Evolutionary conservation across 2,888 invertebrate species (phyloP), one percentile per base, ranked within the genome.

Genomic region (Strigamia maritima): DNA sequence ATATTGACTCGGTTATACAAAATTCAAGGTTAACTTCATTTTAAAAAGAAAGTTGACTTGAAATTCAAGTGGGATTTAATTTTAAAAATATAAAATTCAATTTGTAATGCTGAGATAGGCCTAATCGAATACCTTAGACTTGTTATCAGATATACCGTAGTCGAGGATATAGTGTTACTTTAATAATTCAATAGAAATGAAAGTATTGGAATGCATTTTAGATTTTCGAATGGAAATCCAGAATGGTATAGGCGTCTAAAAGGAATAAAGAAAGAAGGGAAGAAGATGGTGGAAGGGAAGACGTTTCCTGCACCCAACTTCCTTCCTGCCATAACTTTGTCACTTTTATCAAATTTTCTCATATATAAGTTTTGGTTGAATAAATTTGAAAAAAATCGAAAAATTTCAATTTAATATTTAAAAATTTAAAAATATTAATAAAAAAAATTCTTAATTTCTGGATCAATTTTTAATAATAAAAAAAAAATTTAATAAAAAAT

Each of bases 21-120:
- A 65, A 19, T 74, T 74, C 74, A 54, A 54, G 54, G 54, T 54
- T 54, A 54, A 19, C 14, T 54, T n/a, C 54, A n/a, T 38, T 38
- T 38, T 38, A 38, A 10, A 38, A 10, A 38, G 10, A 38, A 38
- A 38, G 6, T 8, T 38, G 7, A 38, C 6, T 54, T 54, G 54
- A 19, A 54, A 54, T n/a, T 4, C 19, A 54, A 16, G 16, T 16
- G 16, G 14, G 4, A 54, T 54, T 16, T 16, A 54, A 7, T 54
- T 54, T 38, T 8, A 38, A 10, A 38, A 10, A 38, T 6, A 10
- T 8, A 38, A 38, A 38, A 38, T 38, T 38, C 10, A 10, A 38
- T 38, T 38, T 38, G 10, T n/a, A n/a, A n/a, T n/a, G n/a, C n/a
- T n/a, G n/a, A n/a, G n/a, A n/a, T n/a, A n/a, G n/a, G n/a, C n/a